phyloP scores from a whole-genome alignment of 2,888 invertebrate genomes.

The Xestia ashworthii region DNA sequence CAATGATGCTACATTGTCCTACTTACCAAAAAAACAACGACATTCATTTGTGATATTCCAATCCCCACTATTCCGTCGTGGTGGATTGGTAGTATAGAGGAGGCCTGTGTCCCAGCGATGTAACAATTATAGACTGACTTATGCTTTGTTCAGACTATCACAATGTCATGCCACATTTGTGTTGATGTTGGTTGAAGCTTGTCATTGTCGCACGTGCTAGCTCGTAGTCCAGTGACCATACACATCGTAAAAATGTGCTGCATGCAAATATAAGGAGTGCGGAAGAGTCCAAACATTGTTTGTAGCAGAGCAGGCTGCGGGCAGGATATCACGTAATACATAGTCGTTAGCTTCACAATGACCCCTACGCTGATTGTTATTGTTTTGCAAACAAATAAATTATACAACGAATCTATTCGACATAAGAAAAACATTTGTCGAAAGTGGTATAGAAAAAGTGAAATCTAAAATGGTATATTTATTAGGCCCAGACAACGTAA shows the following conservation, averaged over 20 bases:
- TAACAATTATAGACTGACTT: not conserved
- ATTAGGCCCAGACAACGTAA: not conserved
- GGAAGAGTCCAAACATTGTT: conserved; percentile 32
- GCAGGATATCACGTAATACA: conserved; percentile 54
- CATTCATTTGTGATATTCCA: not conserved
- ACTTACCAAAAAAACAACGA: not conserved
- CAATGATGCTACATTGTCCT: not conserved
- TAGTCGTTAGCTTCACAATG: conserved; percentile 30
- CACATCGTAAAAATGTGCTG: conserved; percentile 23
- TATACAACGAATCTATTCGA: not conserved
- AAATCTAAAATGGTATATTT: not conserved
- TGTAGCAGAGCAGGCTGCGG: not conserved
- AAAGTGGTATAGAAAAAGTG: not conserved
- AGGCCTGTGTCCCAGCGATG: not conserved
- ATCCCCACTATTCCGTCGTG: not conserved
- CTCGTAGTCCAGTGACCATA: not conserved
- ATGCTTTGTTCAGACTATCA: not conserved
- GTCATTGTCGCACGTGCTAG: not conserved
- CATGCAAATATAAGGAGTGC: conserved; percentile 7
- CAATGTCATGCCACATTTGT: conserved; percentile 8
- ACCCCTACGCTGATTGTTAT: conserved; percentile 11
- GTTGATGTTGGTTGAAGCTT: conserved; percentile 1
- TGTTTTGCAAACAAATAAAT: conserved; percentile 30
- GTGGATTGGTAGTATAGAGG: not conserved
- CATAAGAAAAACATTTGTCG: not conserved